These are phyloP conservation scores for Pseudochirops corinnae DNA, from an alignment of 2,797 vertebrate genomes.

Conservation along the genomic window DNA sequence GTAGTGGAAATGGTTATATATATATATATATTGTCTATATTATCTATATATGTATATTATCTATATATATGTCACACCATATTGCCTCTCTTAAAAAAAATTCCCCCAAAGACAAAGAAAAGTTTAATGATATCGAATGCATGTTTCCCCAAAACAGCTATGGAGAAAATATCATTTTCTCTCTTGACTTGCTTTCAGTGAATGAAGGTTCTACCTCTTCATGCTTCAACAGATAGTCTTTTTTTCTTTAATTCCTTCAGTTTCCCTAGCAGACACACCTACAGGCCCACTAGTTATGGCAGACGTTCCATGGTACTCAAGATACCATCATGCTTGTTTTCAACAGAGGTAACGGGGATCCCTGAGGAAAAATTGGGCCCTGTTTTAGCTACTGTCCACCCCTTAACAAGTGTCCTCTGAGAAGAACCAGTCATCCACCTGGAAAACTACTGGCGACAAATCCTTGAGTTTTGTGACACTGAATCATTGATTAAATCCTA, in stretches of 20 bases:
- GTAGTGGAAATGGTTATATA: not conserved
- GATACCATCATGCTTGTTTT: not conserved
- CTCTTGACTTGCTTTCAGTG: not conserved
- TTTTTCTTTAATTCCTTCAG: not conserved
- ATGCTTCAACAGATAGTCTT: not conserved
- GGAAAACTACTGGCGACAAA: not conserved
- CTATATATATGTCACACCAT: not conserved
- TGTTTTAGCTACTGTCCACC: not conserved
- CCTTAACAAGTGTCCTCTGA: not conserved
- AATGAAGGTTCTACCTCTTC: not conserved
- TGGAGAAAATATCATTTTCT: not conserved
- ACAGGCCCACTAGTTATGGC: not conserved
- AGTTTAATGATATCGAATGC: not conserved
- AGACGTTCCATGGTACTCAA: not conserved
- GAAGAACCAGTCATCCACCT: not conserved
- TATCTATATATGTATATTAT: no score
- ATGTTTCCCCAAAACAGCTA: not conserved
- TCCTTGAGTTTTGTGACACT: not conserved
- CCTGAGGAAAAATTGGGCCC: not conserved
- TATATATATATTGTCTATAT: no score
- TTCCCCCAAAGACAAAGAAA: not conserved
- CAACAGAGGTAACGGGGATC: not conserved
- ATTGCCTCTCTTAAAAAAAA: not conserved
- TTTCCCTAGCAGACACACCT: not conserved
- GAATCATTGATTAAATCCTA: not conserved